These are phyloP conservation scores for Anser brachyrhynchus DNA, from an alignment of 2,113 vertebrate genomes.

Conservation along the genomic window DNA sequence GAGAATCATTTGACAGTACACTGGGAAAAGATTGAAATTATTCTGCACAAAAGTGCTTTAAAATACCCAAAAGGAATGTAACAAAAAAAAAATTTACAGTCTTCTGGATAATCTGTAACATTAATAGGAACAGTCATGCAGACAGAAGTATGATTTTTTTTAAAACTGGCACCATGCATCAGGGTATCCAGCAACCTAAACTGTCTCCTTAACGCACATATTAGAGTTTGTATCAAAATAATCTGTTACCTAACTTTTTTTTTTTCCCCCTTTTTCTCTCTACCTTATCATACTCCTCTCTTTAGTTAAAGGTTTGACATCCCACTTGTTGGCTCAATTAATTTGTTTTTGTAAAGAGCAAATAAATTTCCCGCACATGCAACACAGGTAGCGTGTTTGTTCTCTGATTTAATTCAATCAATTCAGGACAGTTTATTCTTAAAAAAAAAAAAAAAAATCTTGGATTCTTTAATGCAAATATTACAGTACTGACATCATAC, in stretches of 20 bases:
- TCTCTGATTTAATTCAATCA: neutral
- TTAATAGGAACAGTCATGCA: neutral
- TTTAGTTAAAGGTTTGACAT: neutral
- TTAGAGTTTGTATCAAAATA: neutral
- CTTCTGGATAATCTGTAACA: neutral
- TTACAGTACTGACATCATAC: neutral
- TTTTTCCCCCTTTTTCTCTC: neutral
- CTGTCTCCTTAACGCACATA: neutral
- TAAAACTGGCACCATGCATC: neutral
- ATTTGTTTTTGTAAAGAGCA: neutral
- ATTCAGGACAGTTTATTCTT: neutral
- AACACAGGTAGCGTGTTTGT: neutral
- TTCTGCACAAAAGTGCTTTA: slow-evolving; percentile 9
- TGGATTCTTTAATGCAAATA: neutral
- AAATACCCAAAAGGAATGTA: slow-evolving; percentile 1
- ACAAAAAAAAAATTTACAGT: neutral
- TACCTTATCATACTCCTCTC: neutral
- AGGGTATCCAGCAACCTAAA: neutral
- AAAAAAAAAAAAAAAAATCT: neutral
- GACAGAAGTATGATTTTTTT: neutral
- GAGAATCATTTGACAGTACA: neutral
- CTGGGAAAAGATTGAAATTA: neutral
- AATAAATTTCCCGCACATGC: neutral
- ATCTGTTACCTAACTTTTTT: neutral
- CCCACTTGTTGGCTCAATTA: neutral